Conservation (phyloP, 2,113 vertebrate genomes). For the Oxygymnocypris stewartii region DNA sequence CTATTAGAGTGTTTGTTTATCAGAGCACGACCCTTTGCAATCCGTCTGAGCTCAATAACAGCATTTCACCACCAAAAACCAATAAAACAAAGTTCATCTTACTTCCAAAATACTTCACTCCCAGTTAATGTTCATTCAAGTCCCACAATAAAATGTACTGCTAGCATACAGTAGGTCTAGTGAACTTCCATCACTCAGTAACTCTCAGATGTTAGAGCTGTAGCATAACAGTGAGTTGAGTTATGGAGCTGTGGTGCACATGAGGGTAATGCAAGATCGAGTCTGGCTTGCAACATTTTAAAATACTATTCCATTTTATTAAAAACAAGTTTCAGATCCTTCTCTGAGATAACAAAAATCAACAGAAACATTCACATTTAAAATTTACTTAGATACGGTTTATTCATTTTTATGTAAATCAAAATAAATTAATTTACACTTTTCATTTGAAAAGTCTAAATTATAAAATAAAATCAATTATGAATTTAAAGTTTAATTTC, state of each 20-base stretch:
- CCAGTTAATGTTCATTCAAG: not conserved
- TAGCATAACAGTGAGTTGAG: not conserved
- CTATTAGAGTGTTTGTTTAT: conserved; percentile 30
- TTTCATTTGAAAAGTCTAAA: not conserved
- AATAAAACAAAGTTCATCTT: conserved; percentile 7
- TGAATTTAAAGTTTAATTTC: not conserved
- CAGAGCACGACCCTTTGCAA: not conserved
- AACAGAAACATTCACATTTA: not conserved
- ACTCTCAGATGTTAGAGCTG: not conserved
- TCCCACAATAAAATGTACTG: not conserved
- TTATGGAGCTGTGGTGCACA: not conserved
- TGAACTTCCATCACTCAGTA: not conserved
- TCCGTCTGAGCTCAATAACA: not conserved
- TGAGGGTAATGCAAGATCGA: not conserved
- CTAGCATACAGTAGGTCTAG: not conserved
- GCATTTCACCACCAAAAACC: not conserved
- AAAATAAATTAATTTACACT: no score
- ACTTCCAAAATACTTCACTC: not conserved
- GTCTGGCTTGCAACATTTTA: not conserved
- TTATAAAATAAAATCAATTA: not conserved
- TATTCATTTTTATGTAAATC: not conserved
- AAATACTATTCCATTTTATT: not conserved
- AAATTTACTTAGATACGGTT: not conserved
- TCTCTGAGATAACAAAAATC: not conserved
- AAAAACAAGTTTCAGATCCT: not conserved